phyloP scores from a whole-genome alignment of 1,140 invertebrate species.

The Drosophila nigrodunni region DNA sequence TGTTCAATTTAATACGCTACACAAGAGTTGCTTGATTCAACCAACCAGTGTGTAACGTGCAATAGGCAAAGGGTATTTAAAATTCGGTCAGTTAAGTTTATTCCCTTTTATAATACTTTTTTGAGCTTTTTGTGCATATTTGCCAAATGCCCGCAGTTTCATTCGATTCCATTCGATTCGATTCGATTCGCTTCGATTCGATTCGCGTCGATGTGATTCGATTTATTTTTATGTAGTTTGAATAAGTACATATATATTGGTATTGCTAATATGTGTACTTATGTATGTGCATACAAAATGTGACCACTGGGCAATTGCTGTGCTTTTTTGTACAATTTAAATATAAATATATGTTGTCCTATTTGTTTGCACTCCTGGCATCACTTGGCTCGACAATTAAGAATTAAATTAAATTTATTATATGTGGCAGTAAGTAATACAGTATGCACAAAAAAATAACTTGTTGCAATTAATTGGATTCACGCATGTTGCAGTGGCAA shows the following conservation, averaged over 20 bases:
- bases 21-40: neutral
- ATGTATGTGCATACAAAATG: slow-evolving; percentile 3
- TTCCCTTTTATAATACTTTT: neutral
- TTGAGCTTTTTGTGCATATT: slow-evolving; percentile 27
- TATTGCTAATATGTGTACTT: slow-evolving; percentile 58
- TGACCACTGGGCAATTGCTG: slow-evolving; percentile 1
- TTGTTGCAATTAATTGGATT: slow-evolving; percentile 46
- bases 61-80: too few relatives aligned
- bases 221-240: slow-evolving; percentile 53
- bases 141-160: slow-evolving; percentile 45
- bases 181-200: neutral
- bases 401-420: slow-evolving; percentile 69
- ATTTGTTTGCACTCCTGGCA: slow-evolving; percentile 29
- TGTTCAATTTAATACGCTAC: slow-evolving; percentile 2
- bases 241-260: slow-evolving; percentile 20
- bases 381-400: slow-evolving; percentile 59
- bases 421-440: slow-evolving; percentile 8
- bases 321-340: slow-evolving; percentile 15
- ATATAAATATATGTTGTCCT: slow-evolving; percentile 1
- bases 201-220: slow-evolving; percentile 29
- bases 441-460: neutral
- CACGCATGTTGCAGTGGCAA: slow-evolving; percentile 20
- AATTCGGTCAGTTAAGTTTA: neutral
- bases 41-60: neutral
- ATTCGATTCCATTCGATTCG: slow-evolving; percentile 21